A percentile compares a stretch with the other conserved stretches of the same genome.
Evolutionary conservation across 2,888 invertebrate species (phyloP).

Genomic region (Allophyes oxyacanthae): DNA sequence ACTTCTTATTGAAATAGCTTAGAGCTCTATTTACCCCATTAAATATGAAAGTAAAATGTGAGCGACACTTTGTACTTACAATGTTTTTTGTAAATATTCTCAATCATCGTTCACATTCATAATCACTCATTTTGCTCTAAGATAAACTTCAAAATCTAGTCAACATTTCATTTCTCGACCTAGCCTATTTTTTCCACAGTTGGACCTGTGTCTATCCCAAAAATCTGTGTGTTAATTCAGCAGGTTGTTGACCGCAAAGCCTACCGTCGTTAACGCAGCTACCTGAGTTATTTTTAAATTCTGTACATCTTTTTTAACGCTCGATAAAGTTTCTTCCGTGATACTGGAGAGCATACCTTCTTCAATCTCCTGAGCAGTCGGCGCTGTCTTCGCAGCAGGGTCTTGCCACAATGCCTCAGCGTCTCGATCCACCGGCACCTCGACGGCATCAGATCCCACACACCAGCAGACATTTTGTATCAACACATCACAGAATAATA

Average conservation of each 20-base stretch:
- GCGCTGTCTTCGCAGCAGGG: slow-evolving; percentile 82
- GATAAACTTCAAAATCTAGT: too few species aligned
- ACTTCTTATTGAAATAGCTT: slow-evolving; percentile 6
- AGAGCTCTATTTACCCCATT: slow-evolving; percentile 22
- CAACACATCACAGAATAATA: slow-evolving; percentile 61
- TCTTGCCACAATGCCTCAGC: slow-evolving; percentile 84
- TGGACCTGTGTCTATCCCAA: too few species aligned
- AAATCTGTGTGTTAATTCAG: too few species aligned
- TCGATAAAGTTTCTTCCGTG: background rate
- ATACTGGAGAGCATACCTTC: slow-evolving; percentile 73
- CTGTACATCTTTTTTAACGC: too few species aligned
- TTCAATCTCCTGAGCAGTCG: slow-evolving; percentile 81
- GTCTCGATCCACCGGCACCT: slow-evolving; percentile 85
- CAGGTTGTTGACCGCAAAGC: too few species aligned
- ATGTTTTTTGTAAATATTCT: background rate
- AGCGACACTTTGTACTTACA: slow-evolving; percentile 13
- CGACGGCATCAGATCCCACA: slow-evolving; percentile 84
- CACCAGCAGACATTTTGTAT: slow-evolving; percentile 73
- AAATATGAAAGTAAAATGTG: slow-evolving; percentile 34
- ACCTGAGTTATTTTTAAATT: too few species aligned
- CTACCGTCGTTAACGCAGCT: too few species aligned
- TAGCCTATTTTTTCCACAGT: too few species aligned
- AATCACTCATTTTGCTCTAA: too few species aligned
- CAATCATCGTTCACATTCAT: too few species aligned
- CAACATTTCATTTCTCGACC: too few species aligned